phyloP scores from a whole-genome alignment of 2,888 invertebrate species.

The Dryobota labecula region DNA sequence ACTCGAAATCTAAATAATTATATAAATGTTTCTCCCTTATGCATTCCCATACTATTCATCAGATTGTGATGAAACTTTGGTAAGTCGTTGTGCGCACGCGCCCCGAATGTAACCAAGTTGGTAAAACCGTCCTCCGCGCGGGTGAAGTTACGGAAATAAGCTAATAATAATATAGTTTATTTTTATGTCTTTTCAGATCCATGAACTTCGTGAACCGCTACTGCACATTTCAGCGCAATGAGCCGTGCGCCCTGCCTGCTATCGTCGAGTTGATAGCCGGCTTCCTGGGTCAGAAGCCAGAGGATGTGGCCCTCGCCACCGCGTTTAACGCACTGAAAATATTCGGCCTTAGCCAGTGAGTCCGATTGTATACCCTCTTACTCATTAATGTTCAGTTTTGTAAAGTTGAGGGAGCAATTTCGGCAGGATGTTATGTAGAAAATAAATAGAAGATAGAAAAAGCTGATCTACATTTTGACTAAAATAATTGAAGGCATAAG shows the following conservation, averaged over 20 bases:
- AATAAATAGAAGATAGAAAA: background rate
- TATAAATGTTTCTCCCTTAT: too few species aligned
- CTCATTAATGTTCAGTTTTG: slow-evolving; percentile 2
- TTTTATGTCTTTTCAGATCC: slow-evolving; percentile 88
- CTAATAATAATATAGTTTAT: background rate
- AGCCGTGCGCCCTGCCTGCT: slow-evolving; percentile 98
- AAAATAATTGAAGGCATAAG: background rate
- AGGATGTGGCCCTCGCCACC: slow-evolving; percentile 97
- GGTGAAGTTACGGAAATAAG: too few species aligned
- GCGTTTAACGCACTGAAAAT: slow-evolving; percentile 97
- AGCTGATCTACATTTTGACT: slow-evolving; percentile 5
- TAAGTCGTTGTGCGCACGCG: too few species aligned
- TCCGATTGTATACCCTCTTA: slow-evolving; percentile 9
- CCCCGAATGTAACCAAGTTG: too few species aligned
- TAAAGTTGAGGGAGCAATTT: background rate
- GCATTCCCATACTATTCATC: too few species aligned
- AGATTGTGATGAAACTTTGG: too few species aligned
- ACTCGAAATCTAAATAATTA: too few species aligned
- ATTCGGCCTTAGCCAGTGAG: slow-evolving; percentile 95
- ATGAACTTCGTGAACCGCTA: slow-evolving; percentile 96
- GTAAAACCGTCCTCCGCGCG: too few species aligned
- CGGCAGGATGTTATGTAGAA: background rate
- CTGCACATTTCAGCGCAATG: slow-evolving; percentile 98
- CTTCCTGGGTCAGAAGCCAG: slow-evolving; percentile 95
- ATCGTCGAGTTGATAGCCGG: slow-evolving; percentile 98